Evolutionary conservation across 2,888 invertebrate species (phyloP).

Genomic region (Blastobasis adustella): DNA sequence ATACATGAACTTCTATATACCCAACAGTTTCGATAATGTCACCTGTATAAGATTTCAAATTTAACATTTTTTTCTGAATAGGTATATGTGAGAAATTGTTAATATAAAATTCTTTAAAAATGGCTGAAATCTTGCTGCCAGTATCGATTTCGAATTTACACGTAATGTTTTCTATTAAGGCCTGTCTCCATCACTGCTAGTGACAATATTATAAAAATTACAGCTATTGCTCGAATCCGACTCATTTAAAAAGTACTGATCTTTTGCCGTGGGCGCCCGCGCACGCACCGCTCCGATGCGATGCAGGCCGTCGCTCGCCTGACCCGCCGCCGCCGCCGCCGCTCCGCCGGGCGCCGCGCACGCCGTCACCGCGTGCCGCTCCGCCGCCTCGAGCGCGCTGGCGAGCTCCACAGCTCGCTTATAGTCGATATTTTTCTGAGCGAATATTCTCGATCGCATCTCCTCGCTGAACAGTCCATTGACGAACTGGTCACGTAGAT

Average conservation of each 20-base stretch:
- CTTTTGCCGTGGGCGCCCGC: too few species aligned
- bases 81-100: conserved; percentile 2
- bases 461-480: too few species aligned
- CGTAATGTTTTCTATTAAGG: conserved; percentile 12
- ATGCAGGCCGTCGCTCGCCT: too few species aligned
- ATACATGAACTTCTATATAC: conserved; percentile 4
- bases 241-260: conserved; percentile 8
- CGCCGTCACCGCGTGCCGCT: too few species aligned
- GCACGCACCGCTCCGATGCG: too few species aligned
- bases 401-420: too few species aligned
- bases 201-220: conserved; percentile 11
- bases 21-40: conserved; percentile 7
- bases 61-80: neutral
- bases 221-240: conserved; percentile 2
- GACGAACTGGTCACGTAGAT: too few species aligned
- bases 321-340: too few species aligned
- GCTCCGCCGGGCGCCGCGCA: too few species aligned
- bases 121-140: conserved; percentile 15
- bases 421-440: too few species aligned
- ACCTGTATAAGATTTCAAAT: neutral
- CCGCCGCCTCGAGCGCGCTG: too few species aligned
- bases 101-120: conserved; percentile 14
- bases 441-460: too few species aligned
- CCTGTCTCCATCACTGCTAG: conserved; percentile 4
- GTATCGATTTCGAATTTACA: conserved; percentile 17